These are phyloP conservation scores for Thalpophila matura DNA, from an alignment of 2,888 invertebrate genomes.

Conservation along the genomic window DNA sequence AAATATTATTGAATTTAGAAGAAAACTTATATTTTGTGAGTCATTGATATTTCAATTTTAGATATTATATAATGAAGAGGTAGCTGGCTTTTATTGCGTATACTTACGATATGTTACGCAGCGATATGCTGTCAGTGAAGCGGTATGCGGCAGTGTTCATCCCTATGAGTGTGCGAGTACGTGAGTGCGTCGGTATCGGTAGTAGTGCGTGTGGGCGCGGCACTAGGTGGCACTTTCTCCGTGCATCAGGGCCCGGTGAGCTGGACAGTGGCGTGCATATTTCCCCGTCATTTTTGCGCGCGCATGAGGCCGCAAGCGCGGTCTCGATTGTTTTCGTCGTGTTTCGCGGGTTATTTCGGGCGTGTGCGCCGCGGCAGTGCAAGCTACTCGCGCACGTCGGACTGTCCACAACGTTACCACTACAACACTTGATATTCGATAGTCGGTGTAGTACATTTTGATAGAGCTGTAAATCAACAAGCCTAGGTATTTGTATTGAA, in stretches of 20 bases:
- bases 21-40: conserved; percentile 29
- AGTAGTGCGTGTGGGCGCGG: conserved; percentile 10
- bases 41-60: conserved; percentile 28
- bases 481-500: conserved; percentile 7
- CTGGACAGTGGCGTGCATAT: conserved; percentile 75
- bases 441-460: conserved; percentile 59
- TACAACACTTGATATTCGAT: conserved; percentile 77
- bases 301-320: conserved; percentile 83
- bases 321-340: conserved; percentile 90
- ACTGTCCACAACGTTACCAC: conserved; percentile 79
- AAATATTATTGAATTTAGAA: conserved; percentile 13
- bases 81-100: conserved; percentile 8
- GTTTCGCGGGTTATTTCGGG: conserved; percentile 89
- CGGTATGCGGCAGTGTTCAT: background rate
- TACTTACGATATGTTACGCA: conserved; percentile 13
- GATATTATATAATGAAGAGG: conserved; percentile 24
- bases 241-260: conserved; percentile 55
- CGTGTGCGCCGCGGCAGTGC: conserved; percentile 81
- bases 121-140: conserved; percentile 13
- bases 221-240: conserved; percentile 59
- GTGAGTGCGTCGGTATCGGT: conserved; percentile 3
- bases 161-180: conserved; percentile 8
- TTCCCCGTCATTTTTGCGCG: conserved; percentile 86
- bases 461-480: conserved; percentile 40
- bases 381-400: conserved; percentile 83